Percentiles rank a stretch among this genome's conserved stretches.
Conservation (phyloP, 2,113 vertebrate species). For the Willisornis vidua region DNA sequence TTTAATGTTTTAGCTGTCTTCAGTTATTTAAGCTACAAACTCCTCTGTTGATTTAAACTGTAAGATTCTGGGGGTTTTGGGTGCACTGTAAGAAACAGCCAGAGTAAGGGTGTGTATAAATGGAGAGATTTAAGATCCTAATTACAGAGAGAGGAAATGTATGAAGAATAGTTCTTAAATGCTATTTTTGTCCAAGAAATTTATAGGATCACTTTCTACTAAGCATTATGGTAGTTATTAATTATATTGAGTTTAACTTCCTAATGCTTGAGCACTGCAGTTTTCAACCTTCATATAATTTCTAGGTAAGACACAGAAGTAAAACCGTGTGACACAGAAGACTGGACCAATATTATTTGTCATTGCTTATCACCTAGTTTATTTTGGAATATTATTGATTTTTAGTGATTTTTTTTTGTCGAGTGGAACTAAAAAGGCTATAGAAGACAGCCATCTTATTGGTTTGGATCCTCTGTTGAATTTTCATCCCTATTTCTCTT, state of each 20-base stretch:
- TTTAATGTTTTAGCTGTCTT: background rate
- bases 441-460: background rate
- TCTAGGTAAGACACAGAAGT: background rate
- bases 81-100: background rate
- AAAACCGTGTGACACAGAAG: background rate
- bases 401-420: background rate
- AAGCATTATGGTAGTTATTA: background rate
- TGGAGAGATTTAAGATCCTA: background rate
- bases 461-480: background rate
- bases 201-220: background rate
- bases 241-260: background rate
- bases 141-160: background rate
- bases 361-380: background rate
- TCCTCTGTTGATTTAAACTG: background rate
- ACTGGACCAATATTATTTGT: background rate
- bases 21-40: background rate
- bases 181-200: background rate
- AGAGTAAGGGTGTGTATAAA: background rate
- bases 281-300: background rate
- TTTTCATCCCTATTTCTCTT: background rate
- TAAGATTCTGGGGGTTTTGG: accelerated
- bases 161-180: background rate
- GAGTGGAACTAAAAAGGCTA: background rate
- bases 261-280: background rate
- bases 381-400: background rate